Conservation (phyloP, 1,140 invertebrate genomes). For the Proctacanthus coquilletti region DNA sequence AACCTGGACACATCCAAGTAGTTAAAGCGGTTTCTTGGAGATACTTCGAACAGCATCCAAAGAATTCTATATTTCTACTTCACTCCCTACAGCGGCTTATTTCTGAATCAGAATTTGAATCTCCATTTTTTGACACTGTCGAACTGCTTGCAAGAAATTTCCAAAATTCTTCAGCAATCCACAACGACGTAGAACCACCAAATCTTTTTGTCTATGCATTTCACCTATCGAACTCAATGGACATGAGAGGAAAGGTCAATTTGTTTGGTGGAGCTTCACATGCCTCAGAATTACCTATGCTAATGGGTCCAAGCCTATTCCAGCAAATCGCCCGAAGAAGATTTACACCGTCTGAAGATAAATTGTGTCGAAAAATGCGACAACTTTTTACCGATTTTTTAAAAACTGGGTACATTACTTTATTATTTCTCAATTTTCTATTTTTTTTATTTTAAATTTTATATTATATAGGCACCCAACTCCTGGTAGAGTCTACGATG, state of each 20-base stretch:
- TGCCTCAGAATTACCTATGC: slow-evolving; percentile 43
- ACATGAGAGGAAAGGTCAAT: slow-evolving; percentile 23
- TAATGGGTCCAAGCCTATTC: slow-evolving; percentile 46
- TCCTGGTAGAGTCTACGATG: slow-evolving; percentile 34
- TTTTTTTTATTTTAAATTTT: slow-evolving; percentile 2
- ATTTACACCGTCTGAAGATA: slow-evolving; percentile 38
- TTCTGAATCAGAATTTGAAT: slow-evolving; percentile 23
- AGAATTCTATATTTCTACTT: slow-evolving; percentile 13
- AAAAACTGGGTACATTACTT: slow-evolving; percentile 36
- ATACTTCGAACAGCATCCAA: slow-evolving; percentile 22
- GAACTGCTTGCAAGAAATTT: slow-evolving; percentile 12
- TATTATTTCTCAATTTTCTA: slow-evolving; percentile 1
- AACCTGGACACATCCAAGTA: slow-evolving; percentile 17
- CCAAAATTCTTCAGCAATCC: slow-evolving; percentile 14
- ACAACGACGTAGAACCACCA: slow-evolving; percentile 17
- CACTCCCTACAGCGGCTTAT: slow-evolving; percentile 20
- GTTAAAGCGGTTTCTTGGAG: slow-evolving; percentile 35
- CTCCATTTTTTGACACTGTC: slow-evolving; percentile 19
- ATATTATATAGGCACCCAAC: slow-evolving; percentile 33
- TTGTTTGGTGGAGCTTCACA: slow-evolving; percentile 35
- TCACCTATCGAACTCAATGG: slow-evolving; percentile 26
- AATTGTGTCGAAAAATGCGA: slow-evolving; percentile 38
- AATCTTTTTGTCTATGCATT: slow-evolving; percentile 31
- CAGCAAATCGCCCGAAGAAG: slow-evolving; percentile 40
- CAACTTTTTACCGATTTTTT: slow-evolving; percentile 43